Percentiles rank a stretch among this genome's conserved stretches.
Evolutionary conservation across 2,797 vertebrate species (phyloP).

Genomic region (Chloroceryle amazona): DNA sequence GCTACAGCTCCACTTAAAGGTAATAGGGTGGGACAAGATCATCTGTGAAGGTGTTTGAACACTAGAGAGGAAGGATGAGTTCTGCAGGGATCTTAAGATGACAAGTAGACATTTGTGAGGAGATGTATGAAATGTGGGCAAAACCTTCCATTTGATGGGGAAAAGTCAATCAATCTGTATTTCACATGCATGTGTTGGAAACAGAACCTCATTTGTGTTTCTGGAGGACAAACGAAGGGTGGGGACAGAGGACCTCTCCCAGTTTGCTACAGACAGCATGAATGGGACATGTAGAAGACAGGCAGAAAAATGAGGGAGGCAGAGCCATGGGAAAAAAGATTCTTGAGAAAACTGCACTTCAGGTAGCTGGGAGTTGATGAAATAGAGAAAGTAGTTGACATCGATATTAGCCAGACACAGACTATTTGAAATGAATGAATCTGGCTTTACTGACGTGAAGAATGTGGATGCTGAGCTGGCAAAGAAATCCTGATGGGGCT

Average conservation of each 20-base stretch:
- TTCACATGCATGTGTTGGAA: accelerated
- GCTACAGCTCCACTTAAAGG: neutral
- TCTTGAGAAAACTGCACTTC: neutral
- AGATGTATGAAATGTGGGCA: neutral
- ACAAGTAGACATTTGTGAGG: neutral
- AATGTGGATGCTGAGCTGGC: neutral
- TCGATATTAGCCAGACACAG: accelerated
- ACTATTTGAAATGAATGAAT: neutral
- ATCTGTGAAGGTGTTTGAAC: neutral
- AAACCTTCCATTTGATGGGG: neutral
- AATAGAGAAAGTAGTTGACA: neutral
- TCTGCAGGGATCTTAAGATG: neutral
- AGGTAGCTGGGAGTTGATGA: neutral
- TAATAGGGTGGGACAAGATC: neutral
- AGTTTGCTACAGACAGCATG: neutral
- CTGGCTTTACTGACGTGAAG: neutral
- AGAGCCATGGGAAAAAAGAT: neutral
- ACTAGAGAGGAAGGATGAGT: neutral
- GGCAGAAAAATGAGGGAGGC: neutral
- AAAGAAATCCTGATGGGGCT: neutral
- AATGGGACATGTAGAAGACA: neutral
- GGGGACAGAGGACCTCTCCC: neutral
- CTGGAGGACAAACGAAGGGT: neutral
- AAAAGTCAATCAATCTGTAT: neutral
- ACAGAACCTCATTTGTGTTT: neutral